Conservation (phyloP, 2,888 invertebrate genomes). For the Xylota sylvarum region DNA sequence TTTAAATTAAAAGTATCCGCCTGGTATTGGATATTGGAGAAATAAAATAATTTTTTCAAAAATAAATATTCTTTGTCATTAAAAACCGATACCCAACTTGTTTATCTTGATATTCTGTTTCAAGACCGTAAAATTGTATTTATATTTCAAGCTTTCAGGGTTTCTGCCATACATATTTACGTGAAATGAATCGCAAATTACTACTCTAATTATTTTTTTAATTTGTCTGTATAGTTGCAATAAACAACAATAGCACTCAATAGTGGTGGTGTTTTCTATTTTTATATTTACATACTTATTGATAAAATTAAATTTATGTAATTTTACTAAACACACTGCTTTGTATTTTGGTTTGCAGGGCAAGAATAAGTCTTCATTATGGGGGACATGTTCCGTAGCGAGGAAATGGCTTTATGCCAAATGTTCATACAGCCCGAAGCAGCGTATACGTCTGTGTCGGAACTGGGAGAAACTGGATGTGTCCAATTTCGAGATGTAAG, state of each 20-base stretch:
- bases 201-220: neutral
- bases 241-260: constrained; percentile 30
- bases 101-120: neutral
- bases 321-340: constrained; percentile 26
- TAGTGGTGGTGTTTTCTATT: constrained; percentile 22
- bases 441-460: constrained; percentile 96
- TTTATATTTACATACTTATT: constrained; percentile 6
- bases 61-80: neutral
- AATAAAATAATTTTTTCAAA: neutral
- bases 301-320: constrained; percentile 16
- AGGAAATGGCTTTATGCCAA: constrained; percentile 97
- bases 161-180: constrained; percentile 18
- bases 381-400: constrained; percentile 95
- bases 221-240: neutral
- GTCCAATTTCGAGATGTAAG: constrained; percentile 98
- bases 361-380: constrained; percentile 85
- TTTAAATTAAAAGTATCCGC: neutral
- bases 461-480: constrained; percentile 96
- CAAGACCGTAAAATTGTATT: constrained; percentile 4
- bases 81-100: constrained; percentile 1
- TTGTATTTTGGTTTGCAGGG: constrained; percentile 68
- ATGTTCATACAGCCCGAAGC: constrained; percentile 98
- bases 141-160: constrained; percentile 22
- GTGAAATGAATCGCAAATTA: constrained; percentile 29
- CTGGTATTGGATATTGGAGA: neutral